Evolutionary conservation across 2,113 vertebrate genomes (phyloP).

Genomic region (Aleadryas rufinucha): DNA sequence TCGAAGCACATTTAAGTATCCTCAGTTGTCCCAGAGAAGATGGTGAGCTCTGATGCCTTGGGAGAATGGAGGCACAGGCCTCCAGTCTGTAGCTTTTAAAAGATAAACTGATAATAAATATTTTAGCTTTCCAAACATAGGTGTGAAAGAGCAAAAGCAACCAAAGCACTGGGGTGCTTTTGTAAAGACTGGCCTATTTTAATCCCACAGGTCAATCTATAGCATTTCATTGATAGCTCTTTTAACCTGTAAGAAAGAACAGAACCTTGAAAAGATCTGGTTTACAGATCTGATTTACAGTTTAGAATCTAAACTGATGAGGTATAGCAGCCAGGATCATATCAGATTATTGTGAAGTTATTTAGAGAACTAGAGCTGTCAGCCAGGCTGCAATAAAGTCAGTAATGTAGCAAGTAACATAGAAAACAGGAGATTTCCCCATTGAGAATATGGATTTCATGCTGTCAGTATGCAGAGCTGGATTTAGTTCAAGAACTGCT

Average conservation of each 20-base stretch:
- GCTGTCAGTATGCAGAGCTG: background rate
- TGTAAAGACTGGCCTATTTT: background rate
- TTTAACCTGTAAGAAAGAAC: background rate
- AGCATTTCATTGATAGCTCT: background rate
- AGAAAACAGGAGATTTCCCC: background rate
- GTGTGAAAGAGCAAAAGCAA: background rate
- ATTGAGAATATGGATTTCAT: background rate
- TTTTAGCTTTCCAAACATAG: background rate
- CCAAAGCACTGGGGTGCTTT: background rate
- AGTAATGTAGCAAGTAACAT: background rate
- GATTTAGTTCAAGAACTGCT: conserved; percentile 10
- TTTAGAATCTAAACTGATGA: background rate
- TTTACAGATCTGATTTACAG: background rate
- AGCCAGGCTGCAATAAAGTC: background rate
- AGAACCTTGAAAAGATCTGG: background rate
- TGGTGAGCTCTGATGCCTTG: background rate
- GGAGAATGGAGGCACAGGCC: background rate
- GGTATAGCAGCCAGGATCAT: background rate
- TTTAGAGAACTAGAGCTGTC: background rate
- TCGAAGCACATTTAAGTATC: background rate
- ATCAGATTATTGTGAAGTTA: background rate
- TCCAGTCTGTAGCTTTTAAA: background rate
- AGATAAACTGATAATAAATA: background rate
- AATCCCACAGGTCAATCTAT: background rate
- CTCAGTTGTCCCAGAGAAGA: background rate